Conservation (phyloP, 2,888 invertebrate species). For the Xanthorhoe designata region DNA sequence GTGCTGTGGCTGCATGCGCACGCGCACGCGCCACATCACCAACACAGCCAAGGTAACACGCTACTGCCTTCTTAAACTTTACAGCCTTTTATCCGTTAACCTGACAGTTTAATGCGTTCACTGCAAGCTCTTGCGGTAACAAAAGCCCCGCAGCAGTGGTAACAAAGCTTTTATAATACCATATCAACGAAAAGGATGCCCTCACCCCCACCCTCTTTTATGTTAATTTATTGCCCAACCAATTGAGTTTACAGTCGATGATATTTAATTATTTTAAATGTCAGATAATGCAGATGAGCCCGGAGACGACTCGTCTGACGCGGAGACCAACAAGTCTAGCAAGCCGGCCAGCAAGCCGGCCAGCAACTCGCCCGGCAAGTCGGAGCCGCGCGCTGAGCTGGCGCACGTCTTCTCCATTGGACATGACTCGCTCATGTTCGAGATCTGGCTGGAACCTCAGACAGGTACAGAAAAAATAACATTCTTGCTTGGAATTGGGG, state of each 20-base stretch:
- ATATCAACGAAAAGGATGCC: no score
- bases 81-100: no score
- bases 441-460: slow-evolving; percentile 85
- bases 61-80: no score
- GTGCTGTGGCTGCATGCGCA: slow-evolving; percentile 79
- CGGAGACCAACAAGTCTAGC: slow-evolving; percentile 38
- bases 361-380: slow-evolving; percentile 23
- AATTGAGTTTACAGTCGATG: no score
- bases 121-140: no score
- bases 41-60: no score
- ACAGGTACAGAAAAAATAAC: slow-evolving; percentile 54
- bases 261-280: neutral
- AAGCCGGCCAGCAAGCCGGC: slow-evolving; percentile 36
- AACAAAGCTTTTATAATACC: no score
- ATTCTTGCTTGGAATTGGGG: no score
- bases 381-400: slow-evolving; percentile 50
- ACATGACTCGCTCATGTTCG: slow-evolving; percentile 86
- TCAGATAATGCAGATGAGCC: slow-evolving; percentile 57
- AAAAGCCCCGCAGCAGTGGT: no score
- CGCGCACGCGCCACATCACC: slow-evolving; percentile 60
- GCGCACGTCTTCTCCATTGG: slow-evolving; percentile 87
- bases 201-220: no score
- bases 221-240: no score
- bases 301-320: slow-evolving; percentile 53
- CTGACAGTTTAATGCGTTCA: no score